Evolutionary conservation across 2,888 invertebrate species (phyloP), one percentile per base, ranked within the genome.

Genomic region (Arge pagana): DNA sequence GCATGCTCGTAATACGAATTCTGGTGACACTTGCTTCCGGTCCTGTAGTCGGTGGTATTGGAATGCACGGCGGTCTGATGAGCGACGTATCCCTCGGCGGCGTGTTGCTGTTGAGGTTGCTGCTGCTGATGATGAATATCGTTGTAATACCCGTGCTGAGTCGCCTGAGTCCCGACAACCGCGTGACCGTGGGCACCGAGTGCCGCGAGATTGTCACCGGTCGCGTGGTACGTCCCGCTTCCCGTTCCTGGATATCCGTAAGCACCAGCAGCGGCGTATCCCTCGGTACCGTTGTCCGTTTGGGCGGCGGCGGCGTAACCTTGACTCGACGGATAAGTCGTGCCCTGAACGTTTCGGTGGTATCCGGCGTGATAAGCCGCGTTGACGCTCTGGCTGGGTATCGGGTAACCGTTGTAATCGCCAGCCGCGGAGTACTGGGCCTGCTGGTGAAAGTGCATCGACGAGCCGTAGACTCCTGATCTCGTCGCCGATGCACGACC

Each of bases 141-240:
- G 57, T 80, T 80, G 36, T 80, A 77, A 60, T 74, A 78, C 61
- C 80, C 80, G 59, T 83, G 82, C 10, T 80, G 81, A 4, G 70
- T 57, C 13, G 74, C 58, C 42, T 65, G 63, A 3, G 81, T 80
- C 30, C 67, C 69, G 4, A 79, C 77, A 37, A 81, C 80, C 45
- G 80, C 77, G 48, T 78, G 69, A 2, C 63, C 59, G 48, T 80
- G 67, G 74, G 80, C 35, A 73, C 68, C 55, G 79, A 79, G 11
- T 78, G 79, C 52, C 74, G 80, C 63, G 70, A 72, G 56, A 57
- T 60, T 63, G 35, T 70, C 68, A 40, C 53, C 54, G 28, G 57
- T 48, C n/a, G 59, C 56, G 48, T 72, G 70, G 55, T 73, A 69
- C 39, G 56, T 57, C 13, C 64, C 63, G 48, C 58, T 60, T 48